phyloP scores from a whole-genome alignment of 2,888 invertebrate species.

The Harmothoe impar region DNA sequence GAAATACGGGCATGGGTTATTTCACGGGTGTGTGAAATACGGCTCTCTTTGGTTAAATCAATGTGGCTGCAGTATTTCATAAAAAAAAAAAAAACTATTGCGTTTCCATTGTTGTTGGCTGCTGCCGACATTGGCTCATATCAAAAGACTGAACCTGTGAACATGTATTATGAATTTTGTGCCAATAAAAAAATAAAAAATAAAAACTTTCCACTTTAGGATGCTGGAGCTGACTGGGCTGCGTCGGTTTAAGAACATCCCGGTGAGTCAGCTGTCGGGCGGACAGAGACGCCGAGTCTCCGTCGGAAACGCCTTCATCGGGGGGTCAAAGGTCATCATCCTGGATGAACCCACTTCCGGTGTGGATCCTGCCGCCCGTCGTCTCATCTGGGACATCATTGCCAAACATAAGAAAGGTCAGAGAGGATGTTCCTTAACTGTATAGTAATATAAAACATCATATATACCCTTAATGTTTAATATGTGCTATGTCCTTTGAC shows the following conservation, averaged over 20 bases:
- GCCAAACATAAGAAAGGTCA: constrained; percentile 78
- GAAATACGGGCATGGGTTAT: no score
- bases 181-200: not conserved
- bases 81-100: no score
- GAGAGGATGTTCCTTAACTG: no score
- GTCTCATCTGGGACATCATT: constrained; percentile 84
- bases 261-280: constrained; percentile 81
- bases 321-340: constrained; percentile 82
- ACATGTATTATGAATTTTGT: no score
- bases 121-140: no score
- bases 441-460: not conserved
- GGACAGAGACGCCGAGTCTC: constrained; percentile 83
- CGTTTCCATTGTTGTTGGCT: no score
- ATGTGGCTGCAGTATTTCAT: no score
- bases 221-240: constrained; percentile 82
- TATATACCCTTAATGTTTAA: not conserved
- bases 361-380: constrained; percentile 83
- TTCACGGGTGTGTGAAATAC: no score
- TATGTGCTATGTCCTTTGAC: no score
- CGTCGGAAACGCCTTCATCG: constrained; percentile 84
- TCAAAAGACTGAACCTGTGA: no score
- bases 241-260: constrained; percentile 66
- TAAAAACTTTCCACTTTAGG: constrained; percentile 68
- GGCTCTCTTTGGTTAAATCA: no score
- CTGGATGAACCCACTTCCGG: constrained; percentile 84